Evolutionary conservation across 92 coral and sea anemone genomes (phyloP), one percentile per base, ranked within the genome.

Genomic region (Desmophyllum pertusum): DNA sequence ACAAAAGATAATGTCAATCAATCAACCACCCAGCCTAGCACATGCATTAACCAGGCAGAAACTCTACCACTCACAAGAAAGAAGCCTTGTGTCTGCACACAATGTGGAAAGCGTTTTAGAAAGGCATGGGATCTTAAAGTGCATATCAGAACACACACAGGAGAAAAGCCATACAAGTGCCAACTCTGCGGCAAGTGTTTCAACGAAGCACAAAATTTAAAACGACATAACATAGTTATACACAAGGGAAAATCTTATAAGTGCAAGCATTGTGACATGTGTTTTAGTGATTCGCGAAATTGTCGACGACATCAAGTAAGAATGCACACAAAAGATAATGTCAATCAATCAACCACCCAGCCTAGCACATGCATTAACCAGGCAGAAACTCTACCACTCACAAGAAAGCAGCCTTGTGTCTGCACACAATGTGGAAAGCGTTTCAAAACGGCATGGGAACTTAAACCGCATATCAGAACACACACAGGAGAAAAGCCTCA

Each of bases 141-240:
- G 5, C 74, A 68, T 70, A 4, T 7, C 29, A 63, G 18, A 25
- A 43, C 35, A 35, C 81, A 81, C 33, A 46, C 52, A 41, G 80
- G 67, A n/a, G 31, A 81, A 1, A 33, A 70, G 27, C 21, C 31
- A 0, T 67, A 40, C n/a, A 3, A 45, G 18, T 81, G 85, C 30
- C 43, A 70, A 30, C 40, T 5, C 3, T 81, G 85, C 31, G 73
- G 35, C 21, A 81, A 81, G 43, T 70, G 81, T 48, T 81, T 81
- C 31, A 70, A 46, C 30, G 18, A 9, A 14, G 11, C 65, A 17
- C 63, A 21, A 6, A 41, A 46, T 66, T 53, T 81, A 10, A 41
- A 81, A 23, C 30, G 55, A 5, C 85, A 81, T 51, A 2, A 67
- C 31, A 38, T 14, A 29, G n/a, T 25, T 25, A 27, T 35, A 62